Percentiles rank a stretch among this genome's conserved stretches.
These are phyloP conservation scores for Eleginops maclovinus DNA, from an alignment of 2,113 vertebrate species.

Conservation along the genomic window DNA sequence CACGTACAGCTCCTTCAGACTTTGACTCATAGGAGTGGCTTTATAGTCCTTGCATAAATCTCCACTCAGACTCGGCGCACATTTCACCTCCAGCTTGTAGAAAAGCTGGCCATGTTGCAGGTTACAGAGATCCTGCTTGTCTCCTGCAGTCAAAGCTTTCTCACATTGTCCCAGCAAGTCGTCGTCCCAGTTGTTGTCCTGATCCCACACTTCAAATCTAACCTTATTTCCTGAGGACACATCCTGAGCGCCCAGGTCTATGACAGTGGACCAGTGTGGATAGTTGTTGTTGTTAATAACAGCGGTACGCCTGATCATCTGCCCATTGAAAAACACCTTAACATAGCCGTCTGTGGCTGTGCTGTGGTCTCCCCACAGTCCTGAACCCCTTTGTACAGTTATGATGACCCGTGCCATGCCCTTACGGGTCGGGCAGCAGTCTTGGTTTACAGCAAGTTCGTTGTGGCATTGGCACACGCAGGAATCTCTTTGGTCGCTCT, in stretches of 20 bases:
- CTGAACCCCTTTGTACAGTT: slow-evolving; percentile 55
- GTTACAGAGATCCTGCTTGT: slow-evolving; percentile 52
- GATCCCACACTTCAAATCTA: slow-evolving; percentile 88
- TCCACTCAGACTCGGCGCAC: slow-evolving; percentile 82
- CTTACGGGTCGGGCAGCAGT: slow-evolving; percentile 85
- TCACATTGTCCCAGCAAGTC: slow-evolving; percentile 87
- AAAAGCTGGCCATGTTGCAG: slow-evolving; percentile 80
- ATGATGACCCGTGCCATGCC: slow-evolving; percentile 84
- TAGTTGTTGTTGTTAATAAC: slow-evolving; percentile 82
- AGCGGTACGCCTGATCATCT: slow-evolving; percentile 11
- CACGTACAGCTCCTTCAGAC: slow-evolving; percentile 68
- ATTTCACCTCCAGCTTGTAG: slow-evolving; percentile 73
- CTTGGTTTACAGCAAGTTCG: slow-evolving; percentile 53
- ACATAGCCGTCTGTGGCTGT: slow-evolving; percentile 84
- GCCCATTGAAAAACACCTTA: slow-evolving; percentile 73
- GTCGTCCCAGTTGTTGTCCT: slow-evolving; percentile 84
- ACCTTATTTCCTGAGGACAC: slow-evolving; percentile 53
- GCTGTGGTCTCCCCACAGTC: slow-evolving; percentile 84
- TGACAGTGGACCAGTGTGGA: slow-evolving; percentile 76
- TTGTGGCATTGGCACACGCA: slow-evolving; percentile 86
- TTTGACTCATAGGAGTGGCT: slow-evolving; percentile 73
- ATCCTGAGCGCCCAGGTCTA: slow-evolving; percentile 76
- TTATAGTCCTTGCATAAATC: slow-evolving; percentile 79
- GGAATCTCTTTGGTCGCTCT: slow-evolving; percentile 59
- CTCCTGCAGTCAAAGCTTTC: slow-evolving; percentile 48